Conservation (phyloP, 1,140 invertebrate species). For the Lysiphlebus fabarum region DNA sequence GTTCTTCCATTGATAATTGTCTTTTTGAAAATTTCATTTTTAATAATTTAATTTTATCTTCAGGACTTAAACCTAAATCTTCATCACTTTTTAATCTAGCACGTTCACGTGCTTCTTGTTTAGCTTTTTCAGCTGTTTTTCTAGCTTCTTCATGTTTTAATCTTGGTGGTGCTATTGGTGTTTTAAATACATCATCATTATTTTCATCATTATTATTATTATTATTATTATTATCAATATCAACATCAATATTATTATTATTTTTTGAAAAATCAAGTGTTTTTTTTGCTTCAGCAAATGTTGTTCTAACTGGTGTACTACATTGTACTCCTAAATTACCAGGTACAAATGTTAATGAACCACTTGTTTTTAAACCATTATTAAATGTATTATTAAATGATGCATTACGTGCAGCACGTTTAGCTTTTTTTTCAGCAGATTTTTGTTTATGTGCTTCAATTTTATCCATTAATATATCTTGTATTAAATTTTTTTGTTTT, state of each 20-base stretch:
- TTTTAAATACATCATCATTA: constrained; percentile 40
- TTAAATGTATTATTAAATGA: constrained; percentile 45
- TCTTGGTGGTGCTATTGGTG: constrained; percentile 53
- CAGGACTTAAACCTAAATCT: constrained; percentile 70
- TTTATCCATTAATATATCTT: constrained; percentile 76
- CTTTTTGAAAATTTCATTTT: constrained; percentile 53
- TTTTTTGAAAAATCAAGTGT: constrained; percentile 21
- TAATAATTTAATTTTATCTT: constrained; percentile 62
- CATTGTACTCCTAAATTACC: constrained; percentile 29
- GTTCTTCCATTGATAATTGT: constrained; percentile 45
- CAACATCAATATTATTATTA: constrained; percentile 1
- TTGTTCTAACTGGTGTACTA: constrained; percentile 36
- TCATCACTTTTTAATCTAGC: constrained; percentile 70
- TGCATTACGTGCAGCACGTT: constrained; percentile 47
- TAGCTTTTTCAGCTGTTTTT: constrained; percentile 59
- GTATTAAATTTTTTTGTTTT: constrained; percentile 69
- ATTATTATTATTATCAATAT: constrained; percentile 1
- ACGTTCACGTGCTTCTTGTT: constrained; percentile 65
- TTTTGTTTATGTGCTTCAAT: constrained; percentile 67
- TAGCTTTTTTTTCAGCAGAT: constrained; percentile 60
- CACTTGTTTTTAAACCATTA: constrained; percentile 5
- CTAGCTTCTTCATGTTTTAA: constrained; percentile 54
- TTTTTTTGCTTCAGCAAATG: constrained; percentile 40
- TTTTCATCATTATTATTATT: constrained; percentile 4
- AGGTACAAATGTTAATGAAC: constrained; percentile 31